These are phyloP conservation scores for Styela plicata DNA, from an alignment of 23 tunicate genomes.

Conservation along the genomic window DNA sequence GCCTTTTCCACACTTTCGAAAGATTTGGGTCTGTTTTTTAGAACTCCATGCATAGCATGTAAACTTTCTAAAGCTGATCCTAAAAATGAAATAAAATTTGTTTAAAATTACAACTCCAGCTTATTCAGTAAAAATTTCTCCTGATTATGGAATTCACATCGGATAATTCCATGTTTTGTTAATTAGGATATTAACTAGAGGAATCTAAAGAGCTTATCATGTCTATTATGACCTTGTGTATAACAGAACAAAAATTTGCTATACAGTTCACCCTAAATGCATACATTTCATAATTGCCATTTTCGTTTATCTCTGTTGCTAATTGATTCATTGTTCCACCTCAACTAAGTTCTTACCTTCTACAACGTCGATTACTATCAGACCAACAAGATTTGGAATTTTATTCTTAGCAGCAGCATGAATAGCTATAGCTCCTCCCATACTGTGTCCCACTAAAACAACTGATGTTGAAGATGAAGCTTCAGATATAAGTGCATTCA, in stretches of 20 bases:
- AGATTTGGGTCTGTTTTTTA: constrained; percentile 48
- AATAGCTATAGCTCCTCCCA: constrained; percentile 97
- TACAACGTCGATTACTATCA: constrained; percentile 89
- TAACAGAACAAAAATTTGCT: too few relatives aligned
- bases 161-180: too few relatives aligned
- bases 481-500: background rate
- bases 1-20: constrained; percentile 77
- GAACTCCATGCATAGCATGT: constrained; percentile 55
- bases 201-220: too few relatives aligned
- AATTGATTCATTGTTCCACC: too few relatives aligned
- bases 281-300: too few relatives aligned
- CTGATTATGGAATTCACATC: too few relatives aligned
- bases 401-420: constrained; percentile 55
- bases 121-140: too few relatives aligned
- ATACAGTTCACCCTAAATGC: too few relatives aligned
- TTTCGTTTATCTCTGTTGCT: too few relatives aligned
- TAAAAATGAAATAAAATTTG: constrained; percentile 2
- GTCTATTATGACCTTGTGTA: too few relatives aligned
- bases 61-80: constrained; percentile 85
- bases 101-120: background rate
- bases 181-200: too few relatives aligned
- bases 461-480: constrained; percentile 19
- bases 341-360: too few relatives aligned
- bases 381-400: constrained; percentile 44
- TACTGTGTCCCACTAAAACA: constrained; percentile 86